Evolutionary conservation across 2,797 vertebrate genomes (phyloP), one percentile per base, ranked within the genome.

Genomic region (Streptopelia turtur): DNA sequence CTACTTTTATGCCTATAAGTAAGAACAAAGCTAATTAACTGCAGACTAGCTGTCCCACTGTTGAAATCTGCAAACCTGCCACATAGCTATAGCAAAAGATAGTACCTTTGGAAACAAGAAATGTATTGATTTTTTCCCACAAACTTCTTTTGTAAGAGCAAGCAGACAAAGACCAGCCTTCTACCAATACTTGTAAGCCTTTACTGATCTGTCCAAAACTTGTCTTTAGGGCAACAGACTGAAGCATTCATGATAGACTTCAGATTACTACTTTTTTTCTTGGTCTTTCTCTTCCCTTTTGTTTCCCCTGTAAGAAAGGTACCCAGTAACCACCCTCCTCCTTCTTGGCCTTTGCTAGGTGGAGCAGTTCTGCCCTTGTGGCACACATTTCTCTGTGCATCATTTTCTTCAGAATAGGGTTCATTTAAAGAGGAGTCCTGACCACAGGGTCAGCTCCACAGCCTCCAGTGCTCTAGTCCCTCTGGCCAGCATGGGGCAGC

Each of bases 21-120:
- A 93, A 95, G 55, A 86, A 50, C 59, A 85, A 10, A 50, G 64
- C 37, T 91, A 93, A 97, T 92, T 95, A 95, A 71, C 63, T 66
- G 43, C 70, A 91, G 56, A 77, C 45, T 71, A 79, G 57, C 12
- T 52, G 25, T 91, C 81, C 52, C 41, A 24, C 63, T 89, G 55
- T 75, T 80, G 75, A 87, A 93, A 94, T 91, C 66, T 69, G 17
- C 33, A 95, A 92, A 87, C 37, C 47, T 93, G 70, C 27, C 82
- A n/a, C 70, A 47, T 8, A 53, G 43, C 80, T 66, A 27, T 33
- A 79, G 56, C 55, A 82, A 76, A 82, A 92, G 53, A 85, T 30
- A 52, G 23, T 65, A 65, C 31, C 69, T 86, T 31, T 55, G 75
- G 49, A 81, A 20, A 60, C 45, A 74, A 60, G 57, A 63, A 75